Evolutionary conservation across 2,113 vertebrate genomes (phyloP).

Genomic region (Poeciliopsis turrubarensis): DNA sequence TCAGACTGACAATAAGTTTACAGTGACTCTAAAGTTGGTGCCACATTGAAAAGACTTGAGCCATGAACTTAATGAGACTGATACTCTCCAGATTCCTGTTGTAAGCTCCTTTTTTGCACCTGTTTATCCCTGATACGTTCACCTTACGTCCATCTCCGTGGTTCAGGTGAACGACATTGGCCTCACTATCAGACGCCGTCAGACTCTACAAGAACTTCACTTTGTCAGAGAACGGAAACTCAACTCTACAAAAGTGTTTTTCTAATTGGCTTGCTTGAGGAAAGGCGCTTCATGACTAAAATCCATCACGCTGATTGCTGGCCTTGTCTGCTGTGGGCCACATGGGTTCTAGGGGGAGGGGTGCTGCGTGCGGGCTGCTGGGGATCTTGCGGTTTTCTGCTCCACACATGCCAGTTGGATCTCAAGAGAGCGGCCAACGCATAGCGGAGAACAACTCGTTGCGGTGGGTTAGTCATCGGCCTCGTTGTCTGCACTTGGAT

Average conservation of each 20-base stretch:
- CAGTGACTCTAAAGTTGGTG: neutral
- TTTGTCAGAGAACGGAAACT: conserved; percentile 34
- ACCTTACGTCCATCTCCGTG: conserved; percentile 29
- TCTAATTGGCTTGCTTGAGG: conserved; percentile 66
- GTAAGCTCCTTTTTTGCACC: too few species aligned
- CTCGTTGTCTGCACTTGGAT: conserved; percentile 63
- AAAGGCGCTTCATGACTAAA: conserved; percentile 65
- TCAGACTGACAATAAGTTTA: conserved; percentile 28
- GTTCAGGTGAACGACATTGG: conserved; percentile 4
- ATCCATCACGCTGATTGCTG: conserved; percentile 75
- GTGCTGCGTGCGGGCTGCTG: conserved; percentile 46
- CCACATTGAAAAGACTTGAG: neutral
- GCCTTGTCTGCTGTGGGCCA: conserved; percentile 60
- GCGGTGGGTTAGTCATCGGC: conserved; percentile 60
- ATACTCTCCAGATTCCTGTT: too few species aligned
- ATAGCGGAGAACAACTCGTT: conserved; percentile 64
- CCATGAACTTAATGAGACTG: too few species aligned
- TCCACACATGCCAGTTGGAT: conserved; percentile 62
- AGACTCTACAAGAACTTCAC: conserved; percentile 38
- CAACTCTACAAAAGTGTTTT: conserved; percentile 47
- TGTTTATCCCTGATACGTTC: too few species aligned
- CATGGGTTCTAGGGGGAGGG: conserved; percentile 21
- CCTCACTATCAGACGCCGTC: conserved; percentile 31
- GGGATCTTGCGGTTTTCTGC: conserved; percentile 66
- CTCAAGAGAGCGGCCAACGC: conserved; percentile 58